Evolutionary conservation across 53 echinoderm and acorn worm genomes (phyloP).

Genomic region (Echinometra lucunter): DNA sequence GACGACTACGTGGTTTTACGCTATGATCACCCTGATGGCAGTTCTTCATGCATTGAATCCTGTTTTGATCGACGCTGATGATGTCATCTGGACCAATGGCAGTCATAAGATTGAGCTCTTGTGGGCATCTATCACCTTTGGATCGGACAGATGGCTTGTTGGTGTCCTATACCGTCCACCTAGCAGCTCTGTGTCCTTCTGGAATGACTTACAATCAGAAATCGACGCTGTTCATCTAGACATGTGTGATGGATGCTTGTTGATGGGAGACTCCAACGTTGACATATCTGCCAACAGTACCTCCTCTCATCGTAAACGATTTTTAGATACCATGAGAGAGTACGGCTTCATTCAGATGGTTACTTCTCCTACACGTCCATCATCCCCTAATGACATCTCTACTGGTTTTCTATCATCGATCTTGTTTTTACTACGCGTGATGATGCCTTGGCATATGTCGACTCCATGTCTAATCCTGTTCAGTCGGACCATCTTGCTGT

Average conservation of each 20-base stretch:
- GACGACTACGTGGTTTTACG: too few species aligned
- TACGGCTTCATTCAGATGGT: background rate
- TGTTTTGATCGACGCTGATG: too few species aligned
- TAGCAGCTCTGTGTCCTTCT: background rate
- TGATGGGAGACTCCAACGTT: background rate
- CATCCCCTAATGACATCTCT: background rate
- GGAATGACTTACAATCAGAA: background rate
- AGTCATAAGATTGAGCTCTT: too few species aligned
- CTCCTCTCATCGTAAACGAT: background rate
- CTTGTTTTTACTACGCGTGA: too few species aligned
- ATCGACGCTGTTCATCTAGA: background rate
- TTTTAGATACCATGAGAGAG: background rate
- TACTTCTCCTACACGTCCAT: background rate
- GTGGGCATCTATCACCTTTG: background rate
- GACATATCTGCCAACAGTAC: background rate
- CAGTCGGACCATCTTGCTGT: slow-evolving; percentile 36
- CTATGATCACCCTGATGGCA: too few species aligned
- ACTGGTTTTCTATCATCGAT: background rate
- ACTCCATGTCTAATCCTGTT: background rate
- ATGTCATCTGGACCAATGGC: too few species aligned
- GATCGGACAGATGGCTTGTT: background rate
- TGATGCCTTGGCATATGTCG: background rate
- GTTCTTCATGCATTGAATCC: too few species aligned
- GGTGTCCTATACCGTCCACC: background rate
- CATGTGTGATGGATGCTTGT: background rate